Percentiles rank a stretch among this genome's conserved stretches.
Evolutionary conservation across 2,888 invertebrate genomes (phyloP).

Genomic region (Pemphredon lugubris): DNA sequence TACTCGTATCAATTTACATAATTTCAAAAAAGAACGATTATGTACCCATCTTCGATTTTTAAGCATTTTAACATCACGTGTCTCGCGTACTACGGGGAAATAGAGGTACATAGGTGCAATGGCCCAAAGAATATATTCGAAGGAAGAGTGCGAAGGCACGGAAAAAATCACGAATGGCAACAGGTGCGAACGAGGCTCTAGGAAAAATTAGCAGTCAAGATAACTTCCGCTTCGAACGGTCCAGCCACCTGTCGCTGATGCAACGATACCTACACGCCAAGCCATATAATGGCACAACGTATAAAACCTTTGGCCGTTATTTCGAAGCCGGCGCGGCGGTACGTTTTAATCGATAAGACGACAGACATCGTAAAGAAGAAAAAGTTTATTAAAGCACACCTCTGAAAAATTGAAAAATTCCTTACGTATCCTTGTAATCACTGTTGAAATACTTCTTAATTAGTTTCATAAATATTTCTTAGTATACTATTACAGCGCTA

Average conservation of each 20-base stretch:
- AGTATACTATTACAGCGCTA: too few relatives aligned
- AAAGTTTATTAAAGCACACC: too few relatives aligned
- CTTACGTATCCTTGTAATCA: too few relatives aligned
- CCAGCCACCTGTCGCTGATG: slow-evolving; percentile 55
- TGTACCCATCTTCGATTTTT: too few relatives aligned
- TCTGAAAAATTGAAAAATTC: too few relatives aligned
- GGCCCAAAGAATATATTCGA: not conserved
- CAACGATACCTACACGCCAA: slow-evolving; percentile 13
- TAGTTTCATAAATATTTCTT: too few relatives aligned
- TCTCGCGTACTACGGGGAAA: too few relatives aligned
- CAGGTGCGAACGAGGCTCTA: slow-evolving; percentile 49
- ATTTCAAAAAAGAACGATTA: too few relatives aligned
- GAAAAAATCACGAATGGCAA: slow-evolving; percentile 3
- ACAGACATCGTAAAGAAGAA: not conserved
- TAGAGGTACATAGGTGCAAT: too few relatives aligned
- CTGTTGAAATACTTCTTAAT: too few relatives aligned
- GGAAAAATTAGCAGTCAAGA: slow-evolving; percentile 25
- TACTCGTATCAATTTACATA: too few relatives aligned
- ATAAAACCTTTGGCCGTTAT: slow-evolving; percentile 38
- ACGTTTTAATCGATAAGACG: slow-evolving; percentile 11
- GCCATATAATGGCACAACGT: slow-evolving; percentile 25
- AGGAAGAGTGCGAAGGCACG: not conserved
- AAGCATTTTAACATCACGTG: too few relatives aligned
- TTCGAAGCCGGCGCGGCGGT: not conserved
- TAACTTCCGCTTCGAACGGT: slow-evolving; percentile 45